phyloP scores from a whole-genome alignment of 2,797 vertebrate genomes.

The Oreortyx pictus region DNA sequence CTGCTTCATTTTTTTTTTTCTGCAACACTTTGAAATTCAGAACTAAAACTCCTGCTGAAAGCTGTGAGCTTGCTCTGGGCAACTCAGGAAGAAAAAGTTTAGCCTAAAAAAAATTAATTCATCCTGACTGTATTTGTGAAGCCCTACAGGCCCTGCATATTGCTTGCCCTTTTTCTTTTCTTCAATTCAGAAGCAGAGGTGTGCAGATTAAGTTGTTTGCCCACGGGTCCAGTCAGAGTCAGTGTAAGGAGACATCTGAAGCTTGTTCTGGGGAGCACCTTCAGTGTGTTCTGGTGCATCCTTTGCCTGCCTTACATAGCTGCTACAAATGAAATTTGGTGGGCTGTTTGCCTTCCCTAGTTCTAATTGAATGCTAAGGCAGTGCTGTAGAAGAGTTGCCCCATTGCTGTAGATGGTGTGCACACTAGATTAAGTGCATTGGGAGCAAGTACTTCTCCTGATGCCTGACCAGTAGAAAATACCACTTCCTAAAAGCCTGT shows the following conservation, averaged over 20 bases:
- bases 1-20: neutral
- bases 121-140: neutral
- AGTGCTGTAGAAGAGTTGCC: neutral
- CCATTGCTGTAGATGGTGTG: neutral
- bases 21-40: constrained; percentile 6
- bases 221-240: neutral
- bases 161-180: neutral
- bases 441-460: neutral
- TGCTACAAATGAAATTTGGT: neutral
- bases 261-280: neutral
- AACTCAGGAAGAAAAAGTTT: neutral
- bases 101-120: neutral
- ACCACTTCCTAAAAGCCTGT: constrained; percentile 7
- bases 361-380: neutral
- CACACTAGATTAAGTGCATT: neutral
- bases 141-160: neutral
- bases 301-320: neutral
- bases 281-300: rapidly evolving
- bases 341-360: neutral
- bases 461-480: neutral
- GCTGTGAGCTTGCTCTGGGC: neutral
- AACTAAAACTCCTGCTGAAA: constrained; percentile 3
- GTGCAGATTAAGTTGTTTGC: neutral
- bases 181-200: neutral
- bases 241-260: neutral